Conservation (phyloP, 2,113 vertebrate genomes). For the Mustelus asterias region DNA sequence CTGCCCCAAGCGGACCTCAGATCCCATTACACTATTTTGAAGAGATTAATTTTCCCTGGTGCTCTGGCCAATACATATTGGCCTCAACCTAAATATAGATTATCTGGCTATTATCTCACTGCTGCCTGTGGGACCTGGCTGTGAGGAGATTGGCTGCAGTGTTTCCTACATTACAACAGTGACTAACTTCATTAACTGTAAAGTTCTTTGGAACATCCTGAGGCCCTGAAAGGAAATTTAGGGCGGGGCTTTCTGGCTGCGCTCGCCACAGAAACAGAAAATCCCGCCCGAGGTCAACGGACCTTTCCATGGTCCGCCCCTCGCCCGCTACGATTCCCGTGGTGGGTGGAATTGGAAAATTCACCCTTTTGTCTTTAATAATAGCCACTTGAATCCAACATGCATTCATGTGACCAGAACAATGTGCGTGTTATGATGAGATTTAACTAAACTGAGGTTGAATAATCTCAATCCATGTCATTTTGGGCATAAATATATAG, state of each 20-base stretch:
- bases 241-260: too few species aligned
- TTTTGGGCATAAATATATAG: too few species aligned
- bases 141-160: neutral
- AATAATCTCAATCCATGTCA: too few species aligned
- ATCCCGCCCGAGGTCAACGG: too few species aligned
- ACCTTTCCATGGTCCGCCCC: too few species aligned
- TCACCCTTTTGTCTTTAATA: neutral
- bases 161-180: neutral
- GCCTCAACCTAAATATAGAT: neutral
- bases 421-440: neutral
- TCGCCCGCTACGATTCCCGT: too few species aligned
- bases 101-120: neutral
- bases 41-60: neutral
- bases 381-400: neutral
- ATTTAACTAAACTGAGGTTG: too few species aligned
- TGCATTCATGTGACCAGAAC: neutral
- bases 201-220: neutral
- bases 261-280: too few species aligned
- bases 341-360: too few species aligned
- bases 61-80: neutral
- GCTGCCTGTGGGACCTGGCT: neutral
- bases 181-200: neutral
- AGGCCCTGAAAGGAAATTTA: neutral
- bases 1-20: neutral
- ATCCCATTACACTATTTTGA: neutral